These are phyloP conservation scores for Pantelozetes paolii DNA, from an alignment of 2,888 invertebrate species.

Conservation along the genomic window DNA sequence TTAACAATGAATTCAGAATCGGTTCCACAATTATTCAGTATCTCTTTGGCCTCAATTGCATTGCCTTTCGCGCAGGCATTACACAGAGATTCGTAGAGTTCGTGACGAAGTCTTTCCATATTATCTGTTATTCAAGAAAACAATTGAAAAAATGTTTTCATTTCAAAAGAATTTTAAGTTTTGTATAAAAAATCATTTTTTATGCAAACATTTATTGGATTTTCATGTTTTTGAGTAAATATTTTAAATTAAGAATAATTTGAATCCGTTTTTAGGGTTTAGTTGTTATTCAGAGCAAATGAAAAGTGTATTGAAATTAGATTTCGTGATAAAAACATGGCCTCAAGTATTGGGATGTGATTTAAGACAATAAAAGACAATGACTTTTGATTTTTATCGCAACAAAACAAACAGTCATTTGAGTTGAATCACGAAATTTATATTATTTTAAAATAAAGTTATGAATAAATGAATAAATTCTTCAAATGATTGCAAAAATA, in stretches of 20 bases:
- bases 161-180: too few relatives aligned
- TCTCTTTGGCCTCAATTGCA: constrained; percentile 4
- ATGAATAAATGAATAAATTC: background rate
- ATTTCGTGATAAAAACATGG: too few relatives aligned
- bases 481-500: background rate
- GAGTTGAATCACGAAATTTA: too few relatives aligned
- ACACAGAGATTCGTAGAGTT: constrained; percentile 58
- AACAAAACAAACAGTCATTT: too few relatives aligned
- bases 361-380: too few relatives aligned
- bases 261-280: background rate
- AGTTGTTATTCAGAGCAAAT: background rate
- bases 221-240: too few relatives aligned
- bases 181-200: too few relatives aligned
- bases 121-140: constrained; percentile 57
- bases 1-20: constrained; percentile 62
- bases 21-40: constrained; percentile 51
- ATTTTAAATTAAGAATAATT: too few relatives aligned
- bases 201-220: too few relatives aligned
- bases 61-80: constrained; percentile 37
- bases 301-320: background rate
- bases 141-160: background rate
- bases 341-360: too few relatives aligned
- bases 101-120: constrained; percentile 67
- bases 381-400: too few relatives aligned
- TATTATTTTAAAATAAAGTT: background rate